Conservation (phyloP, 2,888 invertebrate genomes). For the Zygaena filipendulae region DNA sequence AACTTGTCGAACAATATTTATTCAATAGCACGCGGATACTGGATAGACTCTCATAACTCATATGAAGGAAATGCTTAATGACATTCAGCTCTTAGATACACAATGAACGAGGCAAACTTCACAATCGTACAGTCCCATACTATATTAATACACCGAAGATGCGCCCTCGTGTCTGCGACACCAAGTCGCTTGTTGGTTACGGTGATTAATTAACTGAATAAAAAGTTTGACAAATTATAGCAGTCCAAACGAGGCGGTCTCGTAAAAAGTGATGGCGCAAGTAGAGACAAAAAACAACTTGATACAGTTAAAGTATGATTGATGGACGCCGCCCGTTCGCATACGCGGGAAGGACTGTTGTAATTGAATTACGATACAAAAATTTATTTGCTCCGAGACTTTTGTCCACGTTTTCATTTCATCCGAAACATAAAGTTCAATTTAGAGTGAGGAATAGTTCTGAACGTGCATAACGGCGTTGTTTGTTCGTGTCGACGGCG, state of each 20-base stretch:
- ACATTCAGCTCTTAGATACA: slow-evolving; percentile 56
- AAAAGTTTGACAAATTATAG: slow-evolving; percentile 58
- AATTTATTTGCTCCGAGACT: slow-evolving; percentile 27
- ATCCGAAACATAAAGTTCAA: slow-evolving; percentile 28
- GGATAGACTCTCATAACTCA: slow-evolving; percentile 51
- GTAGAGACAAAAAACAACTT: slow-evolving; percentile 40
- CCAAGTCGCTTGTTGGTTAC: slow-evolving; percentile 16
- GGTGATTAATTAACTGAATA: slow-evolving; percentile 45
- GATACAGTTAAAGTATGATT: slow-evolving; percentile 65
- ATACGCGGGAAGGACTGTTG: slow-evolving; percentile 36
- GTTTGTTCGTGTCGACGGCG: slow-evolving; percentile 24
- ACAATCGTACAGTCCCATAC: too few relatives aligned
- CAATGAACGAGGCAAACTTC: slow-evolving; percentile 17
- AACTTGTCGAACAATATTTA: slow-evolving; percentile 61
- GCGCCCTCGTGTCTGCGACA: background rate
- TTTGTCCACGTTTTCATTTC: slow-evolving; percentile 26
- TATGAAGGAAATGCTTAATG: slow-evolving; percentile 57
- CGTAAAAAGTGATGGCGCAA: slow-evolving; percentile 34
- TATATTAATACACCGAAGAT: background rate
- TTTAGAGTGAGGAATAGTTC: slow-evolving; percentile 20
- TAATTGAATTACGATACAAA: slow-evolving; percentile 60
- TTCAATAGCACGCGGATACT: slow-evolving; percentile 49
- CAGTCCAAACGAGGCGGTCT: slow-evolving; percentile 35
- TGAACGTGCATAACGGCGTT: slow-evolving; percentile 21
- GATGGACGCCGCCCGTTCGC: slow-evolving; percentile 40